Evolutionary conservation across 2,888 invertebrate genomes (phyloP).

Genomic region (Bellardia pandia): DNA sequence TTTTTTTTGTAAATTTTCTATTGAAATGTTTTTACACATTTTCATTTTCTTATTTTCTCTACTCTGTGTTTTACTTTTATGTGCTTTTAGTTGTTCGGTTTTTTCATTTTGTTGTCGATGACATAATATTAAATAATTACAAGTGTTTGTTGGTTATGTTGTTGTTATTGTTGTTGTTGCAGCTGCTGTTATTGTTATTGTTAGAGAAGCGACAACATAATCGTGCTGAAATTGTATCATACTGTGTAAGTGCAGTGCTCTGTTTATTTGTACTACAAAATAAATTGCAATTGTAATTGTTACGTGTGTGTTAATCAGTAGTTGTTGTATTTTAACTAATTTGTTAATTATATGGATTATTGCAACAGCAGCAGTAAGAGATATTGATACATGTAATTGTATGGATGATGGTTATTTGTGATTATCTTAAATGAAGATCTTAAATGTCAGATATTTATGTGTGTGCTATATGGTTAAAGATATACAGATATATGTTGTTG

Average conservation of each 20-base stretch:
- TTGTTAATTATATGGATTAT: conserved; percentile 58
- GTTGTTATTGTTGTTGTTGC: not conserved
- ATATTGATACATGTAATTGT: conserved; percentile 34
- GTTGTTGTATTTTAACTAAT: conserved; percentile 54
- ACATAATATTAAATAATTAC: conserved; percentile 58
- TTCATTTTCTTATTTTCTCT: conserved; percentile 39
- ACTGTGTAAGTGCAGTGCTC: not conserved
- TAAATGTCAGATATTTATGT: not conserved
- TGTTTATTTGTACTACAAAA: conserved; percentile 11
- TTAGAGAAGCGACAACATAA: conserved; percentile 56
- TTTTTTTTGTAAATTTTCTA: not conserved
- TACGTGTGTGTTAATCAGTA: conserved; percentile 27
- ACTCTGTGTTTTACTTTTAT: conserved; percentile 13
- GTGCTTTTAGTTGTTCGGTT: conserved; percentile 12
- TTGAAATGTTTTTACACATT: conserved; percentile 28
- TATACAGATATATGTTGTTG: no score
- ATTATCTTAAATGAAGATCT: not conserved
- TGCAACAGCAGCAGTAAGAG: not conserved
- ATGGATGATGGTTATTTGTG: not conserved
- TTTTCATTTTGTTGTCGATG: conserved; percentile 55
- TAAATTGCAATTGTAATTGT: conserved; percentile 51
- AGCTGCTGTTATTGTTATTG: conserved; percentile 27
- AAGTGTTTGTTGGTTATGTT: conserved; percentile 23
- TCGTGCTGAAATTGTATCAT: conserved; percentile 46
- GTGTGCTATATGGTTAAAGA: no score